Percentiles rank a stretch among this genome's conserved stretches.
phyloP scores from a whole-genome alignment of 2,113 vertebrate species.

The Callorhinus ursinus region DNA sequence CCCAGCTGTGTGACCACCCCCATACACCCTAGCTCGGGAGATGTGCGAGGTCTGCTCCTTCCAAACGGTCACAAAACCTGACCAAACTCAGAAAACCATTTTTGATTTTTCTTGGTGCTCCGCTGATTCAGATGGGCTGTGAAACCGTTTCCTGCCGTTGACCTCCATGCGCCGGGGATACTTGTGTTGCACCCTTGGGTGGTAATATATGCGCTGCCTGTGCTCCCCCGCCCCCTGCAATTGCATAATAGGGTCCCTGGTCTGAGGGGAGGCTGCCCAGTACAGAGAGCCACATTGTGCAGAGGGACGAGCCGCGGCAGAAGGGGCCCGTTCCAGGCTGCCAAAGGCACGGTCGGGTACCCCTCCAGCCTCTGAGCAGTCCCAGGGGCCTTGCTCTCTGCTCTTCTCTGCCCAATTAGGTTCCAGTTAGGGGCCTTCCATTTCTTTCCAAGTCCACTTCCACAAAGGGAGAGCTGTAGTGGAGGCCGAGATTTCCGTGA shows the following conservation, averaged over 20 bases:
- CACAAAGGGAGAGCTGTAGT: conserved; percentile 81
- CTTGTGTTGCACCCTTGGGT: not conserved
- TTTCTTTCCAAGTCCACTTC: conserved; percentile 69
- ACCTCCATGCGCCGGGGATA: fast-evolving
- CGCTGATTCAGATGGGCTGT: not conserved
- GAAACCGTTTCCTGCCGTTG: not conserved
- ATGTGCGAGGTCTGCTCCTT: not conserved
- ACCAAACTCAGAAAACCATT: not conserved
- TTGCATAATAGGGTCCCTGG: not conserved
- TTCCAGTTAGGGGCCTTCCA: conserved; percentile 63
- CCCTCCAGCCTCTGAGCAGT: not conserved
- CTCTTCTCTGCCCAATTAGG: conserved; percentile 47
- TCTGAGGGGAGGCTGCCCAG: not conserved
- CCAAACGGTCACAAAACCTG: not conserved
- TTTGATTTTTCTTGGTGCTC: not conserved
- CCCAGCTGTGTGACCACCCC: not conserved
- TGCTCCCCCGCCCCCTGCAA: fast-evolving
- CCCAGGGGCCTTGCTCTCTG: not conserved
- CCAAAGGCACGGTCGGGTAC: not conserved
- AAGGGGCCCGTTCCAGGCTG: not conserved
- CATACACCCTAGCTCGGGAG: not conserved
- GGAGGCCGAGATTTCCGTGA: conserved; percentile 82
- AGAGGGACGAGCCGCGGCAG: not conserved
- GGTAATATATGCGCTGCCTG: not conserved
- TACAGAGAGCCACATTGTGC: not conserved